Conservation (phyloP, 1,140 invertebrate species). For the Calliphora vicina region DNA sequence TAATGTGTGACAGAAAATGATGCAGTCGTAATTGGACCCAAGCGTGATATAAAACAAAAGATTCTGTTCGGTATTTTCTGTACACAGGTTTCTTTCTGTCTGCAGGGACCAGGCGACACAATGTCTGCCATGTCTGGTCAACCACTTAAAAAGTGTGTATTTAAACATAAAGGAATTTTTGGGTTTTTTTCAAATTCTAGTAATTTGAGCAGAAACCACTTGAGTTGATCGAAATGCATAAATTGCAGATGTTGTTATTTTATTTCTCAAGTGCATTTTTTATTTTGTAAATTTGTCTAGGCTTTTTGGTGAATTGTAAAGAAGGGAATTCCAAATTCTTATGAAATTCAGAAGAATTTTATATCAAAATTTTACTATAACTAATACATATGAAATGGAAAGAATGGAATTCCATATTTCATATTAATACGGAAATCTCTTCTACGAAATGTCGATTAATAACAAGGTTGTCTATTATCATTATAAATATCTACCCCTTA, state of each 20-base stretch:
- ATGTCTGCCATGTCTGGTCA: conserved; percentile 7
- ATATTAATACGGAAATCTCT: no score
- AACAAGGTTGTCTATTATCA: no score
- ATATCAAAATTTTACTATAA: no score
- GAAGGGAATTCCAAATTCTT: not conserved
- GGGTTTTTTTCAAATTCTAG: not conserved
- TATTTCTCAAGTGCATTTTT: not conserved
- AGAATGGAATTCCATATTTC: not conserved
- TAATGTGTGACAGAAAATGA: not conserved
- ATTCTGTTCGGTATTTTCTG: not conserved
- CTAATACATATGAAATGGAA: not conserved
- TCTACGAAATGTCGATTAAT: no score
- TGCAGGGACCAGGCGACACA: not conserved
- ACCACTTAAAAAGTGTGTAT: not conserved
- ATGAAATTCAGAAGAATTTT: not conserved
- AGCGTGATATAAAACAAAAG: conserved; percentile 2
- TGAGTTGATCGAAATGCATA: not conserved
- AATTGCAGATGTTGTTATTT: not conserved
- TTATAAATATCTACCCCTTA: no score
- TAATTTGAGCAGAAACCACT: not conserved
- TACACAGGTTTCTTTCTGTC: not conserved
- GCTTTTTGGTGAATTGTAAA: not conserved
- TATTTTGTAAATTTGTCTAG: not conserved
- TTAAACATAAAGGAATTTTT: not conserved
- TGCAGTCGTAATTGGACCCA: not conserved